Base-by-base conservation (phyloP, 2,113 vertebrate species). In the Toxostoma redivivum region DNA sequence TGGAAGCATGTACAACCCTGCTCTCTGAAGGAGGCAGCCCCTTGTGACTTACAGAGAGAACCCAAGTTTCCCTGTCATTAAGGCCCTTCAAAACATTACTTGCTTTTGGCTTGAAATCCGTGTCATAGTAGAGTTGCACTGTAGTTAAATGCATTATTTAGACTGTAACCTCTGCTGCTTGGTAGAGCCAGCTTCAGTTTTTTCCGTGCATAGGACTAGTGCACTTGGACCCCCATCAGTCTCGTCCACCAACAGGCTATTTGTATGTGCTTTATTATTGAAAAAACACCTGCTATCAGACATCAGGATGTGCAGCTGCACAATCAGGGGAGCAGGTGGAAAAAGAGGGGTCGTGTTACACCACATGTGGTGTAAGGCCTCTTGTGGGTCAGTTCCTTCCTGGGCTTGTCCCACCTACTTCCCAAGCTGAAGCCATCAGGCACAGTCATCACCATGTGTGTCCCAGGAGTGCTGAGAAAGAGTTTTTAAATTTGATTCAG, bases 291-390 rank as follows among this genome's bases (percentile, higher is more conserved):
- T 77, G 62, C 48, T 8, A 2, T 42, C 45, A 81, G 67, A 17
- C 54, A 23, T 18, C 15, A 24, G 35, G 27, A 15, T 38, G 48
- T 38, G 30, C 12, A 42, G 33, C 3, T 35, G 44, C 42, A 27
- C 10, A 19, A 21, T 4, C 22, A 40, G 37, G 48, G 47, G 6
- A 31, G 9, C 0, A 0, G 40, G 8, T 50, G 44, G 37, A 37
- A 27, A 44, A 44, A 44, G 44, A 67, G 40, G 40, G 31, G 24
- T 25, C 2, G 4, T 7, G 20, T 22, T 14, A 20, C 51, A 38
- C 23, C 1, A 1, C 56, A 16, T 19, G 2, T 14, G 38, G 35
- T 33, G 44, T 71, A 56, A 78, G 20, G 21, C 18, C 28, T 12
- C 60, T n/a, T 24, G 23, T 35, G 77, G 31, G 9, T 38, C 27